phyloP scores from a whole-genome alignment of 2,113 vertebrate genomes.

The Pygoscelis adeliae region DNA sequence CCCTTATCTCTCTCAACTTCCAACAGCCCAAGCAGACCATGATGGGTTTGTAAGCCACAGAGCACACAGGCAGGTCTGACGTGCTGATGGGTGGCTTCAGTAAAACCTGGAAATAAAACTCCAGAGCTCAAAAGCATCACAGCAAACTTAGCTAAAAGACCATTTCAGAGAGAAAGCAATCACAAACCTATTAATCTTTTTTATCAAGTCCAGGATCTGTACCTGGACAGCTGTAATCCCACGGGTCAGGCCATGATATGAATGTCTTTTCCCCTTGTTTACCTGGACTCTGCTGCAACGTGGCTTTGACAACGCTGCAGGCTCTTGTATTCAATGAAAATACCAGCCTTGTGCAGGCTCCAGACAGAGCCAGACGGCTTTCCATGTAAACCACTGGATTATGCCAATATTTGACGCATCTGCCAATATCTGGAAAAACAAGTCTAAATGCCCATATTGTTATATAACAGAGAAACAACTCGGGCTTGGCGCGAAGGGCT shows the following conservation, averaged over 20 bases:
- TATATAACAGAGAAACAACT: slow-evolving; percentile 29
- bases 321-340: neutral
- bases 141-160: neutral
- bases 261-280: neutral
- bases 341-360: slow-evolving; percentile 21
- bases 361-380: slow-evolving; percentile 25
- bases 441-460: slow-evolving; percentile 50
- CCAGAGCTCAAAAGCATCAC: neutral
- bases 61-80: neutral
- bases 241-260: neutral
- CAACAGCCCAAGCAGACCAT: neutral
- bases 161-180: neutral
- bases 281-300: neutral
- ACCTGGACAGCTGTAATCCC: neutral
- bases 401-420: slow-evolving; percentile 54
- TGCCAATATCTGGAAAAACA: slow-evolving; percentile 62
- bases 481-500: neutral
- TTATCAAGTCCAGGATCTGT: neutral
- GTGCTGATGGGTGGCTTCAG: neutral
- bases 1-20: neutral
- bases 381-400: slow-evolving; percentile 47
- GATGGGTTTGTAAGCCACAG: neutral
- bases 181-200: neutral
- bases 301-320: neutral
- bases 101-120: neutral